Evolutionary conservation across 2,888 invertebrate genomes (phyloP).

Genomic region (Panzeria rudis): DNA sequence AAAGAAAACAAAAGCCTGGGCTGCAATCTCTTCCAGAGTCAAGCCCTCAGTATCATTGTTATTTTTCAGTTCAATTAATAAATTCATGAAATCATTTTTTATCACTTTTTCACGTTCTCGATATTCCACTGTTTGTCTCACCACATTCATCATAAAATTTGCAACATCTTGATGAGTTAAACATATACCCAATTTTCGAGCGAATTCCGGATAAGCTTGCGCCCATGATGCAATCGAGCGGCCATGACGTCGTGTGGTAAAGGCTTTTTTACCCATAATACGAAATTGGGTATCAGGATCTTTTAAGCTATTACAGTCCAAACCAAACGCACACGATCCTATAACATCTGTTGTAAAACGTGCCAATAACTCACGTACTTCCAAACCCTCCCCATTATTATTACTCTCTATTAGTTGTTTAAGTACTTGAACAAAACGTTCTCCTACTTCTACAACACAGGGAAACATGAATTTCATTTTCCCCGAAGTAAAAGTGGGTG

Average conservation of each 20-base stretch:
- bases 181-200: slow-evolving; percentile 75
- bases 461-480: slow-evolving; percentile 85
- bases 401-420: slow-evolving; percentile 68
- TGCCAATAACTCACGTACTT: slow-evolving; percentile 83
- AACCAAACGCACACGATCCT: slow-evolving; percentile 84
- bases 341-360: slow-evolving; percentile 85
- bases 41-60: slow-evolving; percentile 76
- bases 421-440: slow-evolving; percentile 77
- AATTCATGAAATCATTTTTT: slow-evolving; percentile 85
- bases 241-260: slow-evolving; percentile 75
- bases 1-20: slow-evolving; percentile 86
- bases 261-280: slow-evolving; percentile 76
- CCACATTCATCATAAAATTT: slow-evolving; percentile 79
- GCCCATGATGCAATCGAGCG: slow-evolving; percentile 73
- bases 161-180: slow-evolving; percentile 76
- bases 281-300: slow-evolving; percentile 82
- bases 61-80: slow-evolving; percentile 84
- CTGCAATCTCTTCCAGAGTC: slow-evolving; percentile 84
- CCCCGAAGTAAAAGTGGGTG: slow-evolving; percentile 84
- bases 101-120: slow-evolving; percentile 80
- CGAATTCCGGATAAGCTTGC: slow-evolving; percentile 75
- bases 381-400: slow-evolving; percentile 73
- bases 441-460: slow-evolving; percentile 80
- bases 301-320: slow-evolving; percentile 83
- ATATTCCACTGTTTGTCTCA: slow-evolving; percentile 81